Evolutionary conservation across 2,113 vertebrate species (phyloP), one percentile per base, ranked within the genome.

Genomic region (Theropithecus gelada): DNA sequence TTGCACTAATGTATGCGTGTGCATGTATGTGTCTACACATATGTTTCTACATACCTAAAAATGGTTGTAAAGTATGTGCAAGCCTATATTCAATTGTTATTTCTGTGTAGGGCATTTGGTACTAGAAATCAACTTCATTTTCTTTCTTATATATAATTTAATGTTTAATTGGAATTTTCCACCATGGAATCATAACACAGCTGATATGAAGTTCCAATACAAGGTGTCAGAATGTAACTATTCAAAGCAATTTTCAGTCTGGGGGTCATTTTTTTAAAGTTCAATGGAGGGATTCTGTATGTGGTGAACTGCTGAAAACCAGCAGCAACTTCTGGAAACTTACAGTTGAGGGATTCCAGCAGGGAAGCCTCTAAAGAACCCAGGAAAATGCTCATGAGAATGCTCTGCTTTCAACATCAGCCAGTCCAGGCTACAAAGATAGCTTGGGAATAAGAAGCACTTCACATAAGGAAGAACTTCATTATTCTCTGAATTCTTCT

Each of bases 201-300:
- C 57, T 85, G 13, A 27, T 93, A 81, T 14, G 50, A 93, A 85
- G 80, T 84, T 94, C 35, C 40, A 93, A 78, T 82, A 13, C 30
- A 61, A 93, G 32, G 16, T 87, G 25, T 43, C 81, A 50, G 57
- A 92, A 94, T 70, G 40, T 32, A 76, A 70, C 61, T 66, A 73
- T 90, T 95, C n/a, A 79, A 89, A 92, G 18, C 35, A 85, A 68
- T 90, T 95, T 78, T 95, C 35, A 84, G 61, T 20, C 68, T 88
- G 27, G 2, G 18, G 75, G n/a, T 88, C 52, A 83, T 57, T 89
- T 88, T 84, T 85, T n/a, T 22, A 93, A 90, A 66, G n/a, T 57
- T 81, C 72, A 76, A 16, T 57, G 68, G 35, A 88, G 18, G 87
- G 23, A 78, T 48, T 94, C 52, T 95, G 38, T 52, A 16, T 59